Evolutionary conservation across 2,113 vertebrate species (phyloP).

Genomic region (Noctilio leporinus): DNA sequence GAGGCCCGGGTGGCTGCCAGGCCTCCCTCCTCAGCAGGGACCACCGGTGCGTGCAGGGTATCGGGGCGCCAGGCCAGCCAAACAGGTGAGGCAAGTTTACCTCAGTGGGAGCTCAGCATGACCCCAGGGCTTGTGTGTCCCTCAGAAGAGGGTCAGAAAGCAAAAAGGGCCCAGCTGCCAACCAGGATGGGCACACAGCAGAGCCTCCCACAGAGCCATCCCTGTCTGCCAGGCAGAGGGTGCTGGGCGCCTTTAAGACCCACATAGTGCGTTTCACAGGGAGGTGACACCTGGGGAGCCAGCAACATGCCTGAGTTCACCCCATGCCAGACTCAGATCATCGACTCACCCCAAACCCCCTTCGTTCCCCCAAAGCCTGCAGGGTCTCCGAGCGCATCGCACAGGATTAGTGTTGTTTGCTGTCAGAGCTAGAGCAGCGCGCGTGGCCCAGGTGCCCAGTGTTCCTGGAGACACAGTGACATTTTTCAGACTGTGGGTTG

Average conservation of each 20-base stretch:
- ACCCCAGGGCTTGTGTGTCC: not conserved
- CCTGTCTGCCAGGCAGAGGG: not conserved
- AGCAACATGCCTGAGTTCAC: not conserved
- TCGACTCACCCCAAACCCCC: not conserved
- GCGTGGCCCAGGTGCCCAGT: not conserved
- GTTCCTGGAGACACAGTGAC: slow-evolving; percentile 5
- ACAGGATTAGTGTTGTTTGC: not conserved
- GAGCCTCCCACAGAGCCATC: not conserved
- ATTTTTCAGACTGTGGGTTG: slow-evolving; percentile 6
- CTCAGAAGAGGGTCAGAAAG: not conserved
- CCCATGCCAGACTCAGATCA: no score
- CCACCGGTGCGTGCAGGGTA: rapidly evolving
- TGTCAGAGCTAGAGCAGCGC: not conserved
- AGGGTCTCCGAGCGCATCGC: no score
- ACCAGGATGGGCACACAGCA: rapidly evolving
- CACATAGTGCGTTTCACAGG: not conserved
- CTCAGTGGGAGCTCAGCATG: no score
- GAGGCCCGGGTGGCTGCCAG: not conserved
- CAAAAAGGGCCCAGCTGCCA: rapidly evolving
- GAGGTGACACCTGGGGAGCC: not conserved
- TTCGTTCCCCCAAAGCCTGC: not conserved
- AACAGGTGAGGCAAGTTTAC: not conserved
- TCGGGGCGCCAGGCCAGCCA: not conserved
- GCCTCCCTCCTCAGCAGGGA: no score
- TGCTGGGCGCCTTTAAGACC: not conserved